Percentiles rank a stretch among this genome's conserved stretches.
These are phyloP conservation scores for Dolichotis patagonum DNA, from an alignment of 2,113 vertebrate genomes.

Conservation along the genomic window DNA sequence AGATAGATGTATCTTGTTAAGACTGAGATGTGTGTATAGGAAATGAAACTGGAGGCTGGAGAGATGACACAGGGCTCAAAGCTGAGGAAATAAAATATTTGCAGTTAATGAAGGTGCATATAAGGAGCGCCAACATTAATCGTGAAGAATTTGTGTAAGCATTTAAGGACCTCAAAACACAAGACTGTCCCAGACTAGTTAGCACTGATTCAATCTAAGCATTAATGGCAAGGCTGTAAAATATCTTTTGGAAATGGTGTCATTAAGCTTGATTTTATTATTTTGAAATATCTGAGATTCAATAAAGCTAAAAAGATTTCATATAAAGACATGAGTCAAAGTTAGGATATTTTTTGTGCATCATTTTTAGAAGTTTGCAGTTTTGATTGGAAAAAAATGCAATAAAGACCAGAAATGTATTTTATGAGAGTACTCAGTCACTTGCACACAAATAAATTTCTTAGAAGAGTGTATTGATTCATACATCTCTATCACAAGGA, in stretches of 20 bases:
- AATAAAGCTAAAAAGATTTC: neutral
- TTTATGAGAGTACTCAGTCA: constrained; percentile 48
- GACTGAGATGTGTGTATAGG: neutral
- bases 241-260: constrained; percentile 17
- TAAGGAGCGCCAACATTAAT: neutral
- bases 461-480: constrained; percentile 60
- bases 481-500: constrained; percentile 38
- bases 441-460: constrained; percentile 62
- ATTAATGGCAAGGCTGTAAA: neutral
- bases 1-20: neutral
- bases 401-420: constrained; percentile 37
- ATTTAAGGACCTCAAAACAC: neutral
- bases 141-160: neutral
- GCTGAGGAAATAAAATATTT: neutral
- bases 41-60: neutral
- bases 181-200: neutral
- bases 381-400: constrained; percentile 36
- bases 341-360: constrained; percentile 25
- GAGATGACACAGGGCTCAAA: neutral
- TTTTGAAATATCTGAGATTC: constrained; percentile 57
- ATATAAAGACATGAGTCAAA: constrained; percentile 25
- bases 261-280: constrained; percentile 26
- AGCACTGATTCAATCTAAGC: neutral
- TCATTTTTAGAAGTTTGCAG: neutral
- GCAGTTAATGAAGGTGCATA: neutral